phyloP scores from a whole-genome alignment of 2,113 vertebrate genomes.

The Suricata suricatta region DNA sequence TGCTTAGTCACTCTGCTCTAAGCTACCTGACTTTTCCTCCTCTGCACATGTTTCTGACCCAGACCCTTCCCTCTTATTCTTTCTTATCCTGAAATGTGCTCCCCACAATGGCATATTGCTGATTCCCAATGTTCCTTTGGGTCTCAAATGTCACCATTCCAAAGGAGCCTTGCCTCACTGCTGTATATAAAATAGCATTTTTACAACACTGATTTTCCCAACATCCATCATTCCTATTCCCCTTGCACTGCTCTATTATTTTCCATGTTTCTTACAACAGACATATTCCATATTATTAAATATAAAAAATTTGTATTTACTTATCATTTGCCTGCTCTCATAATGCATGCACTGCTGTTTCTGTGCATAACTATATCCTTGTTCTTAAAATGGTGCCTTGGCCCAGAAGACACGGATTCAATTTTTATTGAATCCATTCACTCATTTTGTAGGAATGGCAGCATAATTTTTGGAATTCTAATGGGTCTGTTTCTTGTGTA shows the following conservation, averaged over 20 bases:
- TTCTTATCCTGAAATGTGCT: background rate
- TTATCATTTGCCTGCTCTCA: background rate
- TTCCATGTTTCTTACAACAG: background rate
- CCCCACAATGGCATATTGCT: background rate
- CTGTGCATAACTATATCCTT: background rate
- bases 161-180: background rate
- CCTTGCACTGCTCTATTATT: background rate
- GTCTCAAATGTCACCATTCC: background rate
- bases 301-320: background rate
- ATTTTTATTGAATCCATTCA: background rate
- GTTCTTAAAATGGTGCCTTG: background rate
- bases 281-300: background rate
- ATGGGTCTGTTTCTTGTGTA: background rate
- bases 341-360: background rate
- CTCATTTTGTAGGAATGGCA: background rate
- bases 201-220: background rate
- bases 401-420: background rate
- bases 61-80: background rate
- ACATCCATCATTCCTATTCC: background rate
- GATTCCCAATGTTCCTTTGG: background rate
- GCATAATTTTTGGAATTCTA: background rate
- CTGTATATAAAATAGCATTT: background rate
- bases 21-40: background rate
- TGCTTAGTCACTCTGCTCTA: background rate
- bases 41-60: fast-evolving